Evolutionary conservation across 2,888 invertebrate species (phyloP).

Genomic region (Chaitophorus viminalis): DNA sequence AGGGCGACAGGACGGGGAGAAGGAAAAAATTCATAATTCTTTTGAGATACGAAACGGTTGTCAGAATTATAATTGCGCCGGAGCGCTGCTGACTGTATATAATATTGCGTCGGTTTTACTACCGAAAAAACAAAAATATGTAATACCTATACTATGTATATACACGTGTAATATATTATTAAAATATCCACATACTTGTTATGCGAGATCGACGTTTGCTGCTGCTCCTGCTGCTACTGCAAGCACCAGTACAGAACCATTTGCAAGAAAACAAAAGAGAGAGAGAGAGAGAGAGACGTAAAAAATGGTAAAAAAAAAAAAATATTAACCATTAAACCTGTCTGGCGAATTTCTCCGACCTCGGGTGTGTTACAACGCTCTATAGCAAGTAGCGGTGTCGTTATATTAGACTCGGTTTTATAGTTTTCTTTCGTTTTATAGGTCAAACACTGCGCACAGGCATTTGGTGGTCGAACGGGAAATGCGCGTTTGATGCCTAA

Average conservation of each 20-base stretch:
- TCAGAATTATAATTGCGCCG: neutral
- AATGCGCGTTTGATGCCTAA: too few relatives aligned
- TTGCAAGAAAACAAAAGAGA: neutral
- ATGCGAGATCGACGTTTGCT: neutral
- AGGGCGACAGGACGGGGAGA: neutral
- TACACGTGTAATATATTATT: too few relatives aligned
- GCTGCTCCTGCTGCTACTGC: neutral
- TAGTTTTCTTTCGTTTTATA: neutral
- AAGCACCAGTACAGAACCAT: neutral
- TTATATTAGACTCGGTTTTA: neutral
- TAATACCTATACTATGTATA: too few relatives aligned
- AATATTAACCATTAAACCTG: neutral
- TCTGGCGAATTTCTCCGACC: conserved; percentile 7
- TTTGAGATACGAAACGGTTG: neutral
- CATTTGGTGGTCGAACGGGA: neutral
- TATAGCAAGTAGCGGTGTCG: neutral
- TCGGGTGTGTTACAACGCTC: neutral
- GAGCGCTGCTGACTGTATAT: neutral
- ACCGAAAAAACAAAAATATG: neutral
- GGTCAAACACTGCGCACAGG: neutral
- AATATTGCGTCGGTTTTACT: neutral
- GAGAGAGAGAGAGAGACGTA: neutral
- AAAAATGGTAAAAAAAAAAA: neutral
- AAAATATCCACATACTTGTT: too few relatives aligned
- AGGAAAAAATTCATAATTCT: neutral